Conservation (phyloP, 1,140 invertebrate genomes). For the Dermatophagoides farinae region DNA sequence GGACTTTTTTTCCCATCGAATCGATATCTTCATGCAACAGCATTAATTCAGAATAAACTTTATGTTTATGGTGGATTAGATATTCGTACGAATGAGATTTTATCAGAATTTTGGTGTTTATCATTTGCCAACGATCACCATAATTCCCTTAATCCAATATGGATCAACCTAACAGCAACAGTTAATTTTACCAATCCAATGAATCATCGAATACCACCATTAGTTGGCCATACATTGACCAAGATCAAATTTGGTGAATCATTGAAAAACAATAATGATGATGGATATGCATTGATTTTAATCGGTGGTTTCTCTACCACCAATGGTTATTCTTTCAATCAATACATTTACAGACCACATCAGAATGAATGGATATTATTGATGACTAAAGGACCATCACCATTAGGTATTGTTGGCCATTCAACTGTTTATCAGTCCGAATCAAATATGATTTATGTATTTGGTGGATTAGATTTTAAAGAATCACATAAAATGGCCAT, state of each 20-base stretch:
- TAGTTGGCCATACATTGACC: slow-evolving; percentile 73
- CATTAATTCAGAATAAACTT: slow-evolving; percentile 62
- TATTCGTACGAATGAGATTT: slow-evolving; percentile 35
- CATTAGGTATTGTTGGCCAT: slow-evolving; percentile 66
- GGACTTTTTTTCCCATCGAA: background rate
- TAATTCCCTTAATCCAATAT: no score
- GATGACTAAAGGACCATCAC: slow-evolving; percentile 44
- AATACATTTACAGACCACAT: slow-evolving; percentile 61
- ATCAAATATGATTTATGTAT: slow-evolving; percentile 66
- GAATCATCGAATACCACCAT: slow-evolving; percentile 32
- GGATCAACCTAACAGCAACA: no score
- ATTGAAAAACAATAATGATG: no score
- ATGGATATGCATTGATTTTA: slow-evolving; percentile 47
- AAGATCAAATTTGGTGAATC: slow-evolving; percentile 39
- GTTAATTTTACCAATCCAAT: no score
- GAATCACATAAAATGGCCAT: slow-evolving; percentile 26
- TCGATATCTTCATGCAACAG: slow-evolving; percentile 60
- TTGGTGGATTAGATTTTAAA: slow-evolving; percentile 59
- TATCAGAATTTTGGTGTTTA: slow-evolving; percentile 62
- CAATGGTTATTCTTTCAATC: slow-evolving; percentile 46
- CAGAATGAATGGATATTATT: slow-evolving; percentile 45
- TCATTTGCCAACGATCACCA: no score
- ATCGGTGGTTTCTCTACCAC: slow-evolving; percentile 70
- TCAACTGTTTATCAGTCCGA: slow-evolving; percentile 60
- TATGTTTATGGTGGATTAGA: slow-evolving; percentile 69